Conservation (phyloP, 2,797 vertebrate species). For the Neosilurus mollespiculum region DNA sequence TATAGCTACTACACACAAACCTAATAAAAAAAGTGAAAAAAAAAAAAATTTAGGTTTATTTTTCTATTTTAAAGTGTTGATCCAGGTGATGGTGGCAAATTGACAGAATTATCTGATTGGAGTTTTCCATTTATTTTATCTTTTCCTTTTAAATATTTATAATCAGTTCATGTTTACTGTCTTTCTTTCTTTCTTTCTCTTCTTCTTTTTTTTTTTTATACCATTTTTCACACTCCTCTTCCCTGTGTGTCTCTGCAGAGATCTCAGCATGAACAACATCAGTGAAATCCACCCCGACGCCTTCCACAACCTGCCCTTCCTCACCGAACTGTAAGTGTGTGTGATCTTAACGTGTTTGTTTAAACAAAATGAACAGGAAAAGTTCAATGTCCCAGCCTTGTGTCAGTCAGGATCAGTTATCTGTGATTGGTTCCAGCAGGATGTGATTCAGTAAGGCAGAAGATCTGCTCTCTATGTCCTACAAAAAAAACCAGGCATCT, state of each 20-base stretch:
- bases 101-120: too few species aligned
- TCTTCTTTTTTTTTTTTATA: background rate
- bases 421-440: constrained; percentile 19
- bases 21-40: too few species aligned
- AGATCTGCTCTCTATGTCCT: background rate
- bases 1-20: too few species aligned
- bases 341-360: constrained; percentile 7
- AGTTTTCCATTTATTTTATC: too few species aligned
- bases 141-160: too few species aligned
- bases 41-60: too few species aligned
- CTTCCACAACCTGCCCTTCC: constrained; percentile 84
- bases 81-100: too few species aligned
- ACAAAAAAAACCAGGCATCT: background rate
- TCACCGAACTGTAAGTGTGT: constrained; percentile 91
- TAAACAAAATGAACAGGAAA: constrained; percentile 13
- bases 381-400: constrained; percentile 7
- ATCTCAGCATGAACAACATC: constrained; percentile 97
- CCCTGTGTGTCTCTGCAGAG: constrained; percentile 69
- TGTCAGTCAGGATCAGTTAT: constrained; percentile 8
- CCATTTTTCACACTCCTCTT: constrained; percentile 31
- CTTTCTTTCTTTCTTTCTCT: too few species aligned
- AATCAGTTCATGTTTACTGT: too few species aligned
- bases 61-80: too few species aligned
- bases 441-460: constrained; percentile 26
- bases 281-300: constrained; percentile 80